phyloP scores from a whole-genome alignment of 1,140 invertebrate species.

The Rhagoletis zephyria region DNA sequence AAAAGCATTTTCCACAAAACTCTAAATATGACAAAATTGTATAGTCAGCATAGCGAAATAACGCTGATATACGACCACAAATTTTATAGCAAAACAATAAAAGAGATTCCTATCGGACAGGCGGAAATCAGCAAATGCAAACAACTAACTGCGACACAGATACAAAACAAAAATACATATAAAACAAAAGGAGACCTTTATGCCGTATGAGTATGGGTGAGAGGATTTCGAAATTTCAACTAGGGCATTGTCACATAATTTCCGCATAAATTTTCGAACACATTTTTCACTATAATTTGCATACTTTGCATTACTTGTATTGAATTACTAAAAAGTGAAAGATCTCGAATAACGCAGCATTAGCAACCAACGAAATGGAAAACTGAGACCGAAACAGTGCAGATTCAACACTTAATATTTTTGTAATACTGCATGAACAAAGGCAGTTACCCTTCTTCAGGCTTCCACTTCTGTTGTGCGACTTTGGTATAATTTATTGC shows the following conservation, averaged over 20 bases:
- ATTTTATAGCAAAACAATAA: slow-evolving; percentile 31
- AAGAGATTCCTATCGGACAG: background rate
- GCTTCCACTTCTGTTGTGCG: background rate
- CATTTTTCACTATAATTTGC: background rate
- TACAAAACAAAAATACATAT: background rate
- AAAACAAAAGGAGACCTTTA: background rate
- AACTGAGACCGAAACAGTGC: background rate
- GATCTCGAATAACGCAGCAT: background rate
- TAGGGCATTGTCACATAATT: slow-evolving; percentile 28
- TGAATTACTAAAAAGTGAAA: no score
- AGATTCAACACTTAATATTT: background rate
- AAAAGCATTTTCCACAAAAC: background rate
- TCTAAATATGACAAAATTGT: slow-evolving; percentile 9
- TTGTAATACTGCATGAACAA: background rate
- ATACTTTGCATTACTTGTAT: no score
- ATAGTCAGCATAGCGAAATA: background rate
- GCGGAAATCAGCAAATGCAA: no score
- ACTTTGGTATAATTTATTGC: slow-evolving; percentile 14
- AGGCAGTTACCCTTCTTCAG: background rate
- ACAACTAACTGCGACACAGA: background rate
- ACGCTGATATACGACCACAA: background rate
- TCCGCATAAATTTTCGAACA: slow-evolving; percentile 19
- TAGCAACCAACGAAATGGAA: background rate
- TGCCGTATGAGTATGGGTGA: background rate
- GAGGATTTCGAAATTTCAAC: background rate